Conservation (phyloP, 2,113 vertebrate genomes). For the Canis aureus region DNA sequence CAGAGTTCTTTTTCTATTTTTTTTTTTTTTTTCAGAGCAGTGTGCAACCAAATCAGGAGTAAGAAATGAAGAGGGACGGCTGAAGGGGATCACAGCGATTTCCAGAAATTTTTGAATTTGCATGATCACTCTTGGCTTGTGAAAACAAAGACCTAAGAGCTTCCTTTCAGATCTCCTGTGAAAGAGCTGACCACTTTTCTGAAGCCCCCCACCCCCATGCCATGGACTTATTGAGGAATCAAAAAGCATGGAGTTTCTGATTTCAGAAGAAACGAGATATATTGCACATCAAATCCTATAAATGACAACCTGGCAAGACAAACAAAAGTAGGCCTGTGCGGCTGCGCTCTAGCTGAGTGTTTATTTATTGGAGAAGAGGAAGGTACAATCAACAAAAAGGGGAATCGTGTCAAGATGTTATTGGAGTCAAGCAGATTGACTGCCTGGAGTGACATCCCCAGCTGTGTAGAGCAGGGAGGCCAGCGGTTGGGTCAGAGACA, state of each 20-base stretch:
- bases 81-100: neutral
- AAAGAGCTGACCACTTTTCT: neutral
- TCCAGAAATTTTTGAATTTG: constrained; percentile 14
- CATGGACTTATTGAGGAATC: neutral
- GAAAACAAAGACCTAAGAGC: neutral
- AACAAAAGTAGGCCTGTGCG: neutral
- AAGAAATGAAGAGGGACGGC: neutral
- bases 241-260: neutral
- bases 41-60: neutral
- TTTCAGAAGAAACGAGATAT: constrained; percentile 47
- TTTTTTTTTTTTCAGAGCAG: neutral
- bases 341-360: neutral
- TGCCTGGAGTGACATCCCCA: neutral
- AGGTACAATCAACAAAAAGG: neutral
- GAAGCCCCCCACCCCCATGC: neutral
- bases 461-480: neutral
- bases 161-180: neutral
- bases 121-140: neutral
- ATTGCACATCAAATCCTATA: neutral
- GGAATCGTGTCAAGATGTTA: constrained; percentile 41
- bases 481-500: neutral
- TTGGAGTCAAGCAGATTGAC: constrained; percentile 50
- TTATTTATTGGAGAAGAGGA: constrained; percentile 61
- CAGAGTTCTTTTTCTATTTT: constrained; percentile 14
- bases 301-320: neutral